Evolutionary conservation across 1,140 invertebrate species (phyloP).

Genomic region (Neodiprion fabricii): DNA sequence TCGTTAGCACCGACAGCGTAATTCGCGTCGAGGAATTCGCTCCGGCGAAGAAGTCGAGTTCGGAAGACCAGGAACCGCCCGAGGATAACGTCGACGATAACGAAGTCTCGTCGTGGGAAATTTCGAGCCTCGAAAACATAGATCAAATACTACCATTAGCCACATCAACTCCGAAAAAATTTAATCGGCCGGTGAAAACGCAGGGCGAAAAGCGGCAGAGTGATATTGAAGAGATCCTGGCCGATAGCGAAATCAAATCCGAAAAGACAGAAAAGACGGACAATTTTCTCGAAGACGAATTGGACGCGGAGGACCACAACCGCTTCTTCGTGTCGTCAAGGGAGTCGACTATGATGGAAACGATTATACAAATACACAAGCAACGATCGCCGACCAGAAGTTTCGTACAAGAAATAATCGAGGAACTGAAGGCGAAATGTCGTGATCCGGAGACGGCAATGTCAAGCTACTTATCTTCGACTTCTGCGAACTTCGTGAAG

Average conservation of each 20-base stretch:
- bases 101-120: too few relatives aligned
- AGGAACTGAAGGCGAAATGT: conserved; percentile 24
- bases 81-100: too few relatives aligned
- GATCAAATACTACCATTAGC: too few relatives aligned
- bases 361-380: conserved; percentile 13
- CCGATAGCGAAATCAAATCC: not conserved
- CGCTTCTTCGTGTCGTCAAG: not conserved
- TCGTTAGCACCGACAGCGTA: not conserved
- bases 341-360: conserved; percentile 9
- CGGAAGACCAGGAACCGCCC: too few relatives aligned
- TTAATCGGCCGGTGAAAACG: too few relatives aligned
- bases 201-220: too few relatives aligned
- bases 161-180: too few relatives aligned
- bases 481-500: conserved; percentile 24
- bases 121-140: too few relatives aligned
- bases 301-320: not conserved
- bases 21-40: not conserved
- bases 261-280: not conserved
- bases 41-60: not conserved
- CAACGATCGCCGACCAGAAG: not conserved
- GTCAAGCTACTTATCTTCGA: not conserved
- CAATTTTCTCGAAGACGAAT: not conserved
- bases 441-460: not conserved
- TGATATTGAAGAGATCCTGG: too few relatives aligned
- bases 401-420: conserved; percentile 25